These are phyloP conservation scores for Temnothorax ravouxi DNA, from an alignment of 2,888 invertebrate species.

Conservation along the genomic window DNA sequence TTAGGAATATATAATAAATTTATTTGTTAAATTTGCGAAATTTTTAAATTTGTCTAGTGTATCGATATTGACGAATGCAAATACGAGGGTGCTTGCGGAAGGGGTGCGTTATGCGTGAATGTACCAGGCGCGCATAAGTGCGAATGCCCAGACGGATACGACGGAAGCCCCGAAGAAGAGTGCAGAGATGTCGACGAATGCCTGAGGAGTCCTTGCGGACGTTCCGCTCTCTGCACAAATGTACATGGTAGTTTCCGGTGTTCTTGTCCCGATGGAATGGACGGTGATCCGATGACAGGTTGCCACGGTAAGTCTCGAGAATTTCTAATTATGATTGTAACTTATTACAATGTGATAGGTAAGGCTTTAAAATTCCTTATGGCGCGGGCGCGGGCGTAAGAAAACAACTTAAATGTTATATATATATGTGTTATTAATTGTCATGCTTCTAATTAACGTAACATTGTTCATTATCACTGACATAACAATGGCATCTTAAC, in stretches of 20 bases:
- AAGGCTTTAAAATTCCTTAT: not conserved
- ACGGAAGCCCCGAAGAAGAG: constrained; percentile 92
- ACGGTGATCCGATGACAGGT: constrained; percentile 92
- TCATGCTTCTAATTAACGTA: not conserved
- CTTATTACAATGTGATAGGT: constrained; percentile 5
- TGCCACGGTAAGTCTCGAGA: constrained; percentile 90
- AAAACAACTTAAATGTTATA: not conserved
- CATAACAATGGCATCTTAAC: constrained; percentile 1
- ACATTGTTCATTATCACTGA: not conserved
- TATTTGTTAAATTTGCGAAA: constrained; percentile 15
- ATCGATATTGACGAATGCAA: constrained; percentile 95
- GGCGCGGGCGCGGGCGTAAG: not conserved
- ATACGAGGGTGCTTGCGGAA: constrained; percentile 91
- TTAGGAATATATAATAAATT: constrained; percentile 2
- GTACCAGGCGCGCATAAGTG: constrained; percentile 93
- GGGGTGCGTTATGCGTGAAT: constrained; percentile 93
- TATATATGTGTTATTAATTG: constrained; percentile 13
- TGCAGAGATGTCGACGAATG: constrained; percentile 94
- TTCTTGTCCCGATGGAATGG: constrained; percentile 93
- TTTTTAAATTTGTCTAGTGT: constrained; percentile 86
- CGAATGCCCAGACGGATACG: constrained; percentile 93
- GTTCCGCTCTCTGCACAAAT: constrained; percentile 93
- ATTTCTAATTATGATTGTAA: not conserved
- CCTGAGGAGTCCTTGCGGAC: constrained; percentile 91
- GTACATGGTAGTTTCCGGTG: constrained; percentile 93